phyloP scores from a whole-genome alignment of 2,113 vertebrate species.

The Chinchilla lanigera region DNA sequence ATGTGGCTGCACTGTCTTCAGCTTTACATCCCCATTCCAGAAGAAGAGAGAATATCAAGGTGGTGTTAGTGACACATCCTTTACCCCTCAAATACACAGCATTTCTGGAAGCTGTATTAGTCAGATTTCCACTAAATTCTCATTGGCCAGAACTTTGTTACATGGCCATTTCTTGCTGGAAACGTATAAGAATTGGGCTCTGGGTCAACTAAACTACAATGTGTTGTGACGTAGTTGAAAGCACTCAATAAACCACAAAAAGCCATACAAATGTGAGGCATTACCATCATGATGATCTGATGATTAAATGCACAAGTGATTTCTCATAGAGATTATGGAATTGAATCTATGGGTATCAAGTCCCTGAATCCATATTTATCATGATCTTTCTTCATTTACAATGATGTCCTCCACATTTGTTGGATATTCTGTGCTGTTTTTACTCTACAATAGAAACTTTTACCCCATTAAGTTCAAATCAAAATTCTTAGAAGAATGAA shows the following conservation, averaged over 20 bases:
- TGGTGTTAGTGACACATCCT: background rate
- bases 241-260: background rate
- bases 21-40: background rate
- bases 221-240: background rate
- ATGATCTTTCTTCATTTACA: background rate
- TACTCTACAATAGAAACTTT: background rate
- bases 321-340: background rate
- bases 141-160: background rate
- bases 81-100: background rate
- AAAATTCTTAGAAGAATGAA: background rate
- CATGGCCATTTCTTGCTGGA: background rate
- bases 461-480: background rate
- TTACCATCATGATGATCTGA: background rate
- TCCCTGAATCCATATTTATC: background rate
- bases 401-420: rapidly evolving
- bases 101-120: background rate
- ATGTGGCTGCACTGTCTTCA: background rate
- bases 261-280: background rate
- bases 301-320: background rate
- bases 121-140: background rate
- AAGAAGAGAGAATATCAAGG: background rate
- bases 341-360: background rate
- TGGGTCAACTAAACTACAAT: background rate
- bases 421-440: background rate
- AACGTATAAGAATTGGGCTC: no score